A percentile compares a stretch with the other conserved stretches of the same genome.
phyloP scores from a whole-genome alignment of 2,113 vertebrate species.

The Columba livia region DNA sequence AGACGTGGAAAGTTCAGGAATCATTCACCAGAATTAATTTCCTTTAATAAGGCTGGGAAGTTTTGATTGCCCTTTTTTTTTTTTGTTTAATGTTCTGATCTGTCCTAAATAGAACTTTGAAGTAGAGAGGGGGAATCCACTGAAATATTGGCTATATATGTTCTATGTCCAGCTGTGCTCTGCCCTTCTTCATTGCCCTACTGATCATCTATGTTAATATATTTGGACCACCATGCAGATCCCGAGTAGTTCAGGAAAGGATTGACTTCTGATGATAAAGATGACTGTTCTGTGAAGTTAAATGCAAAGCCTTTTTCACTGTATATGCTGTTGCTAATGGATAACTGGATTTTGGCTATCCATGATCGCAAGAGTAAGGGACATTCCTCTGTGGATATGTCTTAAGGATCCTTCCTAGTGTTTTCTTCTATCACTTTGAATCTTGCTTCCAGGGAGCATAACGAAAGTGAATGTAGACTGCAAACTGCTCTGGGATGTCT shows the following conservation, averaged over 20 bases:
- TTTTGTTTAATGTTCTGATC: neutral
- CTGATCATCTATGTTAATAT: neutral
- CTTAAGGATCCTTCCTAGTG: neutral
- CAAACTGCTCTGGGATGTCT: neutral
- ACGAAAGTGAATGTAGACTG: neutral
- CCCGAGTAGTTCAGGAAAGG: neutral
- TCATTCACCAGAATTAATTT: neutral
- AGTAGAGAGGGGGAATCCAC: neutral
- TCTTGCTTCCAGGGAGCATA: neutral
- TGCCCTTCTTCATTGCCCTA: neutral
- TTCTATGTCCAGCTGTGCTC: neutral
- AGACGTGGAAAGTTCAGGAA: neutral
- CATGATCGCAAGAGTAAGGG: neutral
- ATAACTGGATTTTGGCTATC: neutral
- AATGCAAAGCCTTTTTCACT: neutral
- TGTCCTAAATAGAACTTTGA: neutral
- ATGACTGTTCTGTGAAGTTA: neutral
- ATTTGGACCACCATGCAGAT: neutral
- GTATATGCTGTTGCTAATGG: neutral
- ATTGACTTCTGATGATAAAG: neutral
- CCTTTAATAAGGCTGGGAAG: neutral
- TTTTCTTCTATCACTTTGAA: neutral
- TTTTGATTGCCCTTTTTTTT: neutral
- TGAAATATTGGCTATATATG: neutral
- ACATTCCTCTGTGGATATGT: neutral